Percentiles rank a stretch among this genome's conserved stretches.
Conservation (phyloP, 2,113 vertebrate genomes). For the Phoenicopterus ruber region DNA sequence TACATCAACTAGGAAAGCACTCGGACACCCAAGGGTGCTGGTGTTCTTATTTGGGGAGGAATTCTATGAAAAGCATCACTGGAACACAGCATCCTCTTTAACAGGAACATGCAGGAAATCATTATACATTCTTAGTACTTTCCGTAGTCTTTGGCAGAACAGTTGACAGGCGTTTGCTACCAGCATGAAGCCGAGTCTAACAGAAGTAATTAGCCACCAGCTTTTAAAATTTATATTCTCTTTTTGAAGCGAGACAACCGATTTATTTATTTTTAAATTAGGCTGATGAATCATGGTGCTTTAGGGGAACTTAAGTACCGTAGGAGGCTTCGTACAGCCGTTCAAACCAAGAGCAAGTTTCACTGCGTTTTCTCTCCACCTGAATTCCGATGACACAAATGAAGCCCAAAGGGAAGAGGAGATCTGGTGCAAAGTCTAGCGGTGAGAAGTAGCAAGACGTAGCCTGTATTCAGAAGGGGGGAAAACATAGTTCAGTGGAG, state of each 20-base stretch:
- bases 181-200: neutral
- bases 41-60: neutral
- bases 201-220: constrained; percentile 12
- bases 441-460: fast-evolving
- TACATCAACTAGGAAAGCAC: neutral
- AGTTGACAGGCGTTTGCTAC: neutral
- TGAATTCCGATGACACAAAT: neutral
- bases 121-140: neutral
- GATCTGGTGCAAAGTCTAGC: neutral
- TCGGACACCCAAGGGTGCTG: neutral
- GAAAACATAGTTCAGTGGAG: fast-evolving
- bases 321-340: neutral
- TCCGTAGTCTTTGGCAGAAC: neutral
- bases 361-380: neutral
- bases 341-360: neutral
- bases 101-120: neutral
- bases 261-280: neutral
- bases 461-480: neutral
- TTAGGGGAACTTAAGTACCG: neutral
- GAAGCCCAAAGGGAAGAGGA: neutral
- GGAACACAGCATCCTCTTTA: neutral
- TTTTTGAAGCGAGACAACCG: neutral
- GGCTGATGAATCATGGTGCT: neutral
- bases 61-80: neutral
- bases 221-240: neutral